Conservation (phyloP, 2,888 invertebrate genomes). For the Norana najaformis region DNA sequence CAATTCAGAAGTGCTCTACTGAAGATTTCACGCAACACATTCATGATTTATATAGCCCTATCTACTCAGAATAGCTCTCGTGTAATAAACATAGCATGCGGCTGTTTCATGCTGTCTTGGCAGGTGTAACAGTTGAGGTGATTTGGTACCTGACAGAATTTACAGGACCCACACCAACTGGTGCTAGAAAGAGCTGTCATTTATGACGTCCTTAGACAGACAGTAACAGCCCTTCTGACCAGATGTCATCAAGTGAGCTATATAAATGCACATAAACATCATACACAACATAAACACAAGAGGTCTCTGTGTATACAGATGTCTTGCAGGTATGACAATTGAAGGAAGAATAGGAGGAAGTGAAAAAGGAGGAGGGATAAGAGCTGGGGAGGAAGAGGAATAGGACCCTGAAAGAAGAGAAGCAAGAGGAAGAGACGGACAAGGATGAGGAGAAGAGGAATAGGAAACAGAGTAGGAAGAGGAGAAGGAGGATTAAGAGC, state of each 20-base stretch:
- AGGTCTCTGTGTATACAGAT: neutral
- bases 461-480: neutral
- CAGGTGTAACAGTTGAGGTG: too few species aligned
- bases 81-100: neutral
- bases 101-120: neutral
- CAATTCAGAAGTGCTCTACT: too few species aligned
- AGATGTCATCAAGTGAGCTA: neutral
- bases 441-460: neutral
- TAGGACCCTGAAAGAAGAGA: too few species aligned
- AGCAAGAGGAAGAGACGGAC: neutral
- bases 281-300: neutral
- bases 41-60: neutral
- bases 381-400: neutral
- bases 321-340: neutral
- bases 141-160: neutral
- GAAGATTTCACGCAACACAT: neutral
- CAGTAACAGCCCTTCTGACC: neutral
- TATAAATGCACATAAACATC: neutral
- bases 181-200: neutral
- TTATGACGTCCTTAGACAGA: neutral
- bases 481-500: neutral
- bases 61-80: neutral
- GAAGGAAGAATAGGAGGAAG: too few species aligned
- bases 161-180: neutral
- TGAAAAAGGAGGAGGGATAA: too few species aligned